Evolutionary conservation across 2,113 vertebrate species (phyloP).

Genomic region (Suricata suricatta): DNA sequence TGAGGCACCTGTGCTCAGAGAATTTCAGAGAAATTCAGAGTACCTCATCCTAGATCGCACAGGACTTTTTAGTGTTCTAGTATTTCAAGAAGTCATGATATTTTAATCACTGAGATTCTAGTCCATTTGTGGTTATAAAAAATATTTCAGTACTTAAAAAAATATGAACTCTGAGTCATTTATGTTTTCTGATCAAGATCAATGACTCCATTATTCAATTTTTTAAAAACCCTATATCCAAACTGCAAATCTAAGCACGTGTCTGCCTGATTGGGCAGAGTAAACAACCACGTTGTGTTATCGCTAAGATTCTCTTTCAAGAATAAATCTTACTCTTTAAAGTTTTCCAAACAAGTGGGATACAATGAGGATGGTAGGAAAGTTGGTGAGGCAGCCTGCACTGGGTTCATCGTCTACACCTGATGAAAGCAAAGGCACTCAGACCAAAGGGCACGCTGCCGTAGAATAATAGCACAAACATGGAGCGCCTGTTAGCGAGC

Average conservation of each 20-base stretch:
- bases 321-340: neutral
- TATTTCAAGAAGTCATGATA: neutral
- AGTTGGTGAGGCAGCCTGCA: neutral
- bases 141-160: neutral
- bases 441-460: neutral
- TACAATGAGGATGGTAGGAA: neutral
- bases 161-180: neutral
- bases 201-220: conserved; percentile 23
- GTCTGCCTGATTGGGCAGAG: neutral
- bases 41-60: neutral
- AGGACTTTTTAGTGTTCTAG: neutral
- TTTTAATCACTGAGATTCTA: neutral
- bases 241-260: neutral
- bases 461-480: neutral
- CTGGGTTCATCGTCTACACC: neutral
- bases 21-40: neutral
- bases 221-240: neutral
- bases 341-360: neutral
- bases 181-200: conserved; percentile 2
- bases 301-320: neutral
- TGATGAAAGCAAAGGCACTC: neutral
- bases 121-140: neutral
- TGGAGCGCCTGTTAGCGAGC: neutral
- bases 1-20: too few species aligned
- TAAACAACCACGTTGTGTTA: accelerated